Evolutionary conservation across 2,113 vertebrate species (phyloP).

Genomic region (Phrynocephalus versicolor): DNA sequence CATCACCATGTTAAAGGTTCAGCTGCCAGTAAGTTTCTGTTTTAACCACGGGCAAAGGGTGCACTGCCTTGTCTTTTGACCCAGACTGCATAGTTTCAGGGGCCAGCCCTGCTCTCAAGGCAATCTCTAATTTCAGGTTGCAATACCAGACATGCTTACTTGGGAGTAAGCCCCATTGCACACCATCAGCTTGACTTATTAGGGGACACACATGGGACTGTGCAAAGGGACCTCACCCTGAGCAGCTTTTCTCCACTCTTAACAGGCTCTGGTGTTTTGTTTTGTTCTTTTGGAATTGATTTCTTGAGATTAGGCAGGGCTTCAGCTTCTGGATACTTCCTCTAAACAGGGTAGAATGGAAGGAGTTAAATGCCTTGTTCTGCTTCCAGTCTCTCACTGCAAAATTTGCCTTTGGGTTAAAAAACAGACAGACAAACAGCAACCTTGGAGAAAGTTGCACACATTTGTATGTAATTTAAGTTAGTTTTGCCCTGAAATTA

Average conservation of each 20-base stretch:
- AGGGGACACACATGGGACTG: neutral
- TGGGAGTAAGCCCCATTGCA: too few species aligned
- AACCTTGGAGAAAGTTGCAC: neutral
- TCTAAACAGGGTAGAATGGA: neutral
- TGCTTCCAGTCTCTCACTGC: neutral
- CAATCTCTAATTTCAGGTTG: neutral
- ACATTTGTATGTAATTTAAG: neutral
- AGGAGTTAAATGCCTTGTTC: neutral
- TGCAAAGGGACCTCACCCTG: too few species aligned
- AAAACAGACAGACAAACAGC: too few species aligned
- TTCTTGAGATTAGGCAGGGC: too few species aligned
- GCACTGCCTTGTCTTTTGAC: too few species aligned
- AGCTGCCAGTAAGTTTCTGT: too few species aligned
- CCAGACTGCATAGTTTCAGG: too few species aligned
- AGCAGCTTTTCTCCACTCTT: neutral
- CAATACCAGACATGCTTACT: neutral
- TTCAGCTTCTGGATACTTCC: neutral
- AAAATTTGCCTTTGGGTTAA: neutral
- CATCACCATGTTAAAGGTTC: too few species aligned
- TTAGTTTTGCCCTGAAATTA: neutral
- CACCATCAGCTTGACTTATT: neutral
- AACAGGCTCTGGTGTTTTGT: too few species aligned
- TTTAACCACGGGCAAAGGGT: too few species aligned
- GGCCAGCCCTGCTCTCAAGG: neutral
- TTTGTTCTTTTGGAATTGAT: too few species aligned